These are phyloP conservation scores for Pangasius mekongensis DNA, from an alignment of 2,797 vertebrate species.

Conservation along the genomic window DNA sequence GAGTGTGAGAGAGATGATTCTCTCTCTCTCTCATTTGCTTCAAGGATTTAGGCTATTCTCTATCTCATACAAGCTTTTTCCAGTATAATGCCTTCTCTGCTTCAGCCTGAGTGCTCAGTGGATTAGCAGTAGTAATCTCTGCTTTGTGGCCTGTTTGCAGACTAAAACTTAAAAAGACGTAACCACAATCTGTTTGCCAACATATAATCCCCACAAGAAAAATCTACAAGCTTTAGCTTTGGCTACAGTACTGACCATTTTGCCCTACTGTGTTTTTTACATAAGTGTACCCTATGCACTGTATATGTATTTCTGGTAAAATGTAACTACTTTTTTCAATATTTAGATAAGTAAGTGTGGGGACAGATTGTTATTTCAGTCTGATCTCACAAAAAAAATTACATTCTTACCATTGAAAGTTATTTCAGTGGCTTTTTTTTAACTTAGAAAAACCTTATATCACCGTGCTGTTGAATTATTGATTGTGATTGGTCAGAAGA, in stretches of 20 bases:
- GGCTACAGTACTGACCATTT: not conserved
- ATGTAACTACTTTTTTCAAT: not conserved
- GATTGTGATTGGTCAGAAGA: too few relatives aligned
- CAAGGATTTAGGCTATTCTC: constrained; percentile 28
- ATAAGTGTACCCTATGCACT: not conserved
- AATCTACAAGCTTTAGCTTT: constrained; percentile 53
- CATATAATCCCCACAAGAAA: constrained; percentile 58
- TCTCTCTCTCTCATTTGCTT: not conserved
- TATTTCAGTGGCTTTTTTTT: too few relatives aligned
- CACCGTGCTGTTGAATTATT: too few relatives aligned
- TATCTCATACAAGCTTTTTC: constrained; percentile 5
- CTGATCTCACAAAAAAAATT: too few relatives aligned
- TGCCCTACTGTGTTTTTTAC: not conserved
- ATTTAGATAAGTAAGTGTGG: not conserved
- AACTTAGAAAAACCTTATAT: too few relatives aligned
- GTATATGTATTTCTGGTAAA: not conserved
- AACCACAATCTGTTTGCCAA: constrained; percentile 51
- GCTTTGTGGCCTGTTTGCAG: constrained; percentile 63
- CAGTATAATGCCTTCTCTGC: constrained; percentile 30
- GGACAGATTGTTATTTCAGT: too few relatives aligned
- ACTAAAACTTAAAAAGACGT: constrained; percentile 49
- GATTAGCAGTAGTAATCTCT: constrained; percentile 58
- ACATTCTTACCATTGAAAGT: too few relatives aligned
- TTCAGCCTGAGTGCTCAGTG: constrained; percentile 48
- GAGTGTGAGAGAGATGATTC: constrained; percentile 22